A percentile compares a stretch with the other conserved stretches of the same genome.
Evolutionary conservation across 2,113 vertebrate species (phyloP).

Genomic region (Puntigrus tetrazona): DNA sequence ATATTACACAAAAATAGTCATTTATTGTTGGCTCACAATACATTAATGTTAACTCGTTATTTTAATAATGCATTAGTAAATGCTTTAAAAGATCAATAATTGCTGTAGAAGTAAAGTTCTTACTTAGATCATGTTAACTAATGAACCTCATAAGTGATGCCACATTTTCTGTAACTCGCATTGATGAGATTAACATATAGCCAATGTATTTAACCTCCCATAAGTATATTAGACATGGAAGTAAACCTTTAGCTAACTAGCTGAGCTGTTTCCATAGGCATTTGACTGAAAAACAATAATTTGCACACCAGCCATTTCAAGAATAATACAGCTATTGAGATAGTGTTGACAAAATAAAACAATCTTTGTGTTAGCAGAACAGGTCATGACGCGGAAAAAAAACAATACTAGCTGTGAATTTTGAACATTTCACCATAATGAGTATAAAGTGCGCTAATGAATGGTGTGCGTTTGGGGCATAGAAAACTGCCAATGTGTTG

Average conservation of each 20-base stretch:
- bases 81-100: too few species aligned
- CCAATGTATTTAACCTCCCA: background rate
- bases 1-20: too few species aligned
- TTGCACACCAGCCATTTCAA: background rate
- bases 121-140: too few species aligned
- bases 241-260: background rate
- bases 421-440: slow-evolving; percentile 45
- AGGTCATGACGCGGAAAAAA: slow-evolving; percentile 8
- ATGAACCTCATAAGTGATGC: too few species aligned
- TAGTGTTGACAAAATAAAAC: slow-evolving; percentile 18
- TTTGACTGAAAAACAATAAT: slow-evolving; percentile 8
- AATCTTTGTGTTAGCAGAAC: slow-evolving; percentile 31
- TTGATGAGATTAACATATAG: background rate
- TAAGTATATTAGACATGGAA: background rate
- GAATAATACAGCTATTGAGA: slow-evolving; percentile 5
- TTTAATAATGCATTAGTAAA: too few species aligned
- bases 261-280: background rate
- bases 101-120: too few species aligned
- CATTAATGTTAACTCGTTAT: too few species aligned
- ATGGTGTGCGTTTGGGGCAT: slow-evolving; percentile 37
- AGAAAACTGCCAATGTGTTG: slow-evolving; percentile 24
- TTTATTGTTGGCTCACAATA: too few species aligned
- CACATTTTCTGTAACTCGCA: background rate
- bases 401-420: slow-evolving; percentile 46
- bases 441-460: slow-evolving; percentile 37